Evolutionary conservation across 1,140 invertebrate species (phyloP).

Genomic region (Cotesia typhae): DNA sequence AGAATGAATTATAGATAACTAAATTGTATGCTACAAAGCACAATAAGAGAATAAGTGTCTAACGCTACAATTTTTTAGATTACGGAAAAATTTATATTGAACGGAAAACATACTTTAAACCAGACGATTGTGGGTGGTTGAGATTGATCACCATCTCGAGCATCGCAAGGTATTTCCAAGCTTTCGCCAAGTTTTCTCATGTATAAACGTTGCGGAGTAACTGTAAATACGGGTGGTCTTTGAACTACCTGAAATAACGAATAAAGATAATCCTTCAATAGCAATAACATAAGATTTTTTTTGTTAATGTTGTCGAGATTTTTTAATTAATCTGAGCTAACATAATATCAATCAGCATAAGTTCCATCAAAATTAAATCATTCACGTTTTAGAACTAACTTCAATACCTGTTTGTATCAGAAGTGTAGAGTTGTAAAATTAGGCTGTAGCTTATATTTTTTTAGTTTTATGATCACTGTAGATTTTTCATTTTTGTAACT

Average conservation of each 20-base stretch:
- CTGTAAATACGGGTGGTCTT: conserved; percentile 80
- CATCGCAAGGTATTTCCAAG: conserved; percentile 85
- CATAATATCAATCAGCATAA: too few species aligned
- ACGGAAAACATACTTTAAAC: conserved; percentile 77
- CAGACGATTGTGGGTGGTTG: conserved; percentile 83
- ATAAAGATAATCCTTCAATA: background rate
- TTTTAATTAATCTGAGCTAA: too few species aligned
- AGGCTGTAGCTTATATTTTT: too few species aligned
- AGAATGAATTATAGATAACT: conserved; percentile 8
- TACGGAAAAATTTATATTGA: conserved; percentile 35
- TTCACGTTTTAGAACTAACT: too few species aligned
- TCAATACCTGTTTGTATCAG: too few species aligned
- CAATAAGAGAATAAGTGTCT: conserved; percentile 13
- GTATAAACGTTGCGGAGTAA: conserved; percentile 82
- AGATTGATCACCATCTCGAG: conserved; percentile 75
- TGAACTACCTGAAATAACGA: conserved; percentile 73
- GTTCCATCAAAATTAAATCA: too few species aligned
- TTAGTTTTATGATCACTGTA: too few species aligned
- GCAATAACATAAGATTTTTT: background rate
- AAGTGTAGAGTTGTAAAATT: too few species aligned
- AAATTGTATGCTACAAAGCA: conserved; percentile 15
- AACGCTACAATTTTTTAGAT: conserved; percentile 17
- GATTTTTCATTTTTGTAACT: too few species aligned
- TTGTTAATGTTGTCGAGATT: background rate
- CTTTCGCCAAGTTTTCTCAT: conserved; percentile 83